These are phyloP conservation scores for Uromys caudimaculatus DNA, from an alignment of 2,797 vertebrate genomes.

Conservation along the genomic window DNA sequence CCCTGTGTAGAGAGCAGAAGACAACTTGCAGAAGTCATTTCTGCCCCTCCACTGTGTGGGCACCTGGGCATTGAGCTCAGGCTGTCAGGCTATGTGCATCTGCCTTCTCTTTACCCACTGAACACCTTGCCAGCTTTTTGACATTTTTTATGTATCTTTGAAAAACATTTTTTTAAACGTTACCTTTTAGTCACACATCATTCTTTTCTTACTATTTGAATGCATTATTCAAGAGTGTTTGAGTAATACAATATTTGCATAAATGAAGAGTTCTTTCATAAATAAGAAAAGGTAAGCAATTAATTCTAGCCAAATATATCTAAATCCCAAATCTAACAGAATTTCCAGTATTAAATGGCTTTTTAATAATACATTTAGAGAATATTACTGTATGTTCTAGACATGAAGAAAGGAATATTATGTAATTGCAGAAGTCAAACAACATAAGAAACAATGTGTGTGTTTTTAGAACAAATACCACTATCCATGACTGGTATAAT, in stretches of 20 bases:
- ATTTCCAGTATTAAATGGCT: not conserved
- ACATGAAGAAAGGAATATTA: not conserved
- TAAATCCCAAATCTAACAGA: slow-evolving; percentile 33
- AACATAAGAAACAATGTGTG: not conserved
- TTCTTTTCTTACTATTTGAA: not conserved
- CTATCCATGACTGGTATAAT: not conserved
- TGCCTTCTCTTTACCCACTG: not conserved
- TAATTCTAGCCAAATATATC: slow-evolving; percentile 13
- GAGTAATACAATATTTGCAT: not conserved
- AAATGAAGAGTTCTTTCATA: not conserved
- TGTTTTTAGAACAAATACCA: not conserved
- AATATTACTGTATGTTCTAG: not conserved
- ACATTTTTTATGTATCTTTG: not conserved
- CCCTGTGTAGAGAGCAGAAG: not conserved
- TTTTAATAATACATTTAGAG: not conserved
- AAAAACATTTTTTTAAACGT: not conserved
- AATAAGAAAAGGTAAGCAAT: not conserved
- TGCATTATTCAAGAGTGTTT: slow-evolving; percentile 41
- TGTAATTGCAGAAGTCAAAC: not conserved
- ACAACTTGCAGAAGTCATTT: not conserved
- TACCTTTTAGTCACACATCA: not conserved
- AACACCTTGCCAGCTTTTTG: not conserved
- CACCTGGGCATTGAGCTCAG: too few species aligned
- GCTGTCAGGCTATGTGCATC: not conserved
- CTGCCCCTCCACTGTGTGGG: too few species aligned